Conservation (phyloP, 2,888 invertebrate species). For the Tholera decimalis region DNA sequence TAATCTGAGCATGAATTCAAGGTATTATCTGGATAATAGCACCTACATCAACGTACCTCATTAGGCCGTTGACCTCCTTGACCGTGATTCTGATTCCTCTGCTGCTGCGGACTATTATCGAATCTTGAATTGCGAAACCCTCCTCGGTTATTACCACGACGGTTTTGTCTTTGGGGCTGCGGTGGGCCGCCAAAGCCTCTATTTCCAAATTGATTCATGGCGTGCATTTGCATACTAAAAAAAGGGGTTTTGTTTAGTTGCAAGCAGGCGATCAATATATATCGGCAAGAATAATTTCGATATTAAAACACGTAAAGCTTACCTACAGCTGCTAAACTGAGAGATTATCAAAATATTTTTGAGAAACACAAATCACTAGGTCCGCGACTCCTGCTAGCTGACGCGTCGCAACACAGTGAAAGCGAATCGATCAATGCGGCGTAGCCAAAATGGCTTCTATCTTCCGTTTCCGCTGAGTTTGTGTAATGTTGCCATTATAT, state of each 20-base stretch:
- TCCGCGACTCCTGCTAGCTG: background rate
- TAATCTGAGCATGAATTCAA: background rate
- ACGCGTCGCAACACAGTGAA: background rate
- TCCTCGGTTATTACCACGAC: constrained; percentile 81
- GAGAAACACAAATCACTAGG: background rate
- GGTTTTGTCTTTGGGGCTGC: constrained; percentile 86
- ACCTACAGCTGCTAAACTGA: constrained; percentile 33
- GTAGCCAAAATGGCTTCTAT: constrained; percentile 30
- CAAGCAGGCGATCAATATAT: constrained; percentile 14
- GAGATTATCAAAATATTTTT: constrained; percentile 8
- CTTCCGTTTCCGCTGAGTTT: constrained; percentile 32
- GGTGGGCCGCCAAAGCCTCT: constrained; percentile 89
- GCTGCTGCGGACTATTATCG: constrained; percentile 75
- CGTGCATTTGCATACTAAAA: constrained; percentile 84
- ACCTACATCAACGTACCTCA: constrained; percentile 74
- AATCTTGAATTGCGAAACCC: constrained; percentile 88
- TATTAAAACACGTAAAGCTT: constrained; percentile 19
- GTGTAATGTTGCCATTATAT: constrained; percentile 2
- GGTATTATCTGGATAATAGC: background rate
- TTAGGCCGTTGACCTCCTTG: constrained; percentile 88
- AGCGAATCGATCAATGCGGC: background rate
- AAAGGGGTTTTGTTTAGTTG: constrained; percentile 26
- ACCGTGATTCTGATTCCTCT: constrained; percentile 77
- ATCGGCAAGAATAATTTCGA: background rate
- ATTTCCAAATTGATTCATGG: constrained; percentile 87